Conservation (phyloP, 1,140 invertebrate species). For the Grapholita molesta region DNA sequence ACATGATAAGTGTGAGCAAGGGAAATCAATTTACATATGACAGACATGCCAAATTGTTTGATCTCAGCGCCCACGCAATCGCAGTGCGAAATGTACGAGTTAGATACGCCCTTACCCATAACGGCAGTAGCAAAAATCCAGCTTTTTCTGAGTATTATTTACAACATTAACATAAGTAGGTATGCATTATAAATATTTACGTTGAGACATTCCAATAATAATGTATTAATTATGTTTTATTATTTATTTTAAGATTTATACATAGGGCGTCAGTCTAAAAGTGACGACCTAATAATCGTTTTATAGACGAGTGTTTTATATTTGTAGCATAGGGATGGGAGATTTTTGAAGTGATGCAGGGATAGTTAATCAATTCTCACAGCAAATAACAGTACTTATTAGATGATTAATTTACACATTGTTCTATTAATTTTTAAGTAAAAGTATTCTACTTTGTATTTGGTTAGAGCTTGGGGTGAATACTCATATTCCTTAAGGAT, state of each 20-base stretch:
- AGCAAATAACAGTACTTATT: slow-evolving; percentile 14
- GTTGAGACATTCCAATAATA: slow-evolving; percentile 4
- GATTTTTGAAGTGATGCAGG: slow-evolving; percentile 1
- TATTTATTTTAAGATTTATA: slow-evolving; percentile 9
- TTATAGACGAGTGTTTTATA: background rate
- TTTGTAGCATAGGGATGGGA: background rate
- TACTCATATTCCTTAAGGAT: background rate
- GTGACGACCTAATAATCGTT: background rate
- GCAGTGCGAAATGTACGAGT: background rate
- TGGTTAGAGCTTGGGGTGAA: background rate
- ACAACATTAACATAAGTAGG: background rate
- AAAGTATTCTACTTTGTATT: background rate
- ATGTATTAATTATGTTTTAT: background rate
- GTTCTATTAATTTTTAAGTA: background rate
- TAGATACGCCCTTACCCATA: background rate
- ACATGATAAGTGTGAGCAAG: background rate
- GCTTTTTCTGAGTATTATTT: slow-evolving; percentile 3
- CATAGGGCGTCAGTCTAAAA: background rate
- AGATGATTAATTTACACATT: background rate
- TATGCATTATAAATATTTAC: background rate
- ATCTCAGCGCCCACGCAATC: background rate
- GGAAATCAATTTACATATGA: background rate
- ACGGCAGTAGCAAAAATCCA: background rate
- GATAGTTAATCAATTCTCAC: slow-evolving; percentile 1
- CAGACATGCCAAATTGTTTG: slow-evolving; percentile 16